These are phyloP conservation scores for Xenopus tropicalis DNA, from an alignment of 2,113 vertebrate species.

Conservation along the genomic window UCB_Xtro_10.0 CM004450.2:26720501-26721000, in stretches of 20 bases:
- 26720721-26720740: neutral
- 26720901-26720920: neutral
- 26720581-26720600: no score
- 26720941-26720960: no score
- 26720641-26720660: slow-evolving; percentile 9
- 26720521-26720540: no score
- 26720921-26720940: neutral
- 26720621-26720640: slow-evolving; percentile 43
- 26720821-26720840: neutral
- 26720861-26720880: neutral
- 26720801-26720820: neutral
- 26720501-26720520: no score
- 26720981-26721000: no score
- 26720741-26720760: neutral
- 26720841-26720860: neutral
- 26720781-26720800: neutral
- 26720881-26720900: neutral
- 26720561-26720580: no score
- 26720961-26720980: no score
- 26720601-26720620: neutral
- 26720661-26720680: slow-evolving; percentile 21
- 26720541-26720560: no score
- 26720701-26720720: slow-evolving; percentile 10
- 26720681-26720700: slow-evolving; percentile 9
- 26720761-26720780: neutral